A percentile compares a stretch with the other conserved stretches of the same genome.
These are phyloP conservation scores for Forbesichthys agassizii DNA, from an alignment of 2,113 vertebrate species.

Conservation along the genomic window DNA sequence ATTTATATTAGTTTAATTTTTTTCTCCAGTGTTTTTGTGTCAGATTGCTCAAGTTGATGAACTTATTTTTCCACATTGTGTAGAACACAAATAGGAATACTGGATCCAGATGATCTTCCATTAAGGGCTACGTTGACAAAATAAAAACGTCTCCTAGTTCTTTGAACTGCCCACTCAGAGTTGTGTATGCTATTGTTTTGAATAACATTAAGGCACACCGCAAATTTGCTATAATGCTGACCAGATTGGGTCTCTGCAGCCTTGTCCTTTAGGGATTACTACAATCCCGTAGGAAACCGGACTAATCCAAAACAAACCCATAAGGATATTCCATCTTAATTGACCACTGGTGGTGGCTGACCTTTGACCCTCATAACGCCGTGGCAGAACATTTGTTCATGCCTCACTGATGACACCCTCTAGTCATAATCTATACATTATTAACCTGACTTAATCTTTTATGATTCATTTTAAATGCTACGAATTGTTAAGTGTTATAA, in stretches of 20 bases:
- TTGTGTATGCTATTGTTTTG: constrained; percentile 2
- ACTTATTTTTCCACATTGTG: too few species aligned
- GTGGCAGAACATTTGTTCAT: constrained; percentile 40
- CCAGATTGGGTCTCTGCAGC: constrained; percentile 55
- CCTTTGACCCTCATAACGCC: constrained; percentile 33
- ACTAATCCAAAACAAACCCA: constrained; percentile 63
- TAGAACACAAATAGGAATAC: neutral
- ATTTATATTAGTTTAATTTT: too few species aligned
- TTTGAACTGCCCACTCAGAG: neutral
- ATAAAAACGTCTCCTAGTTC: neutral
- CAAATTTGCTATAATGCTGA: constrained; percentile 48
- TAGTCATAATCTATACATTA: constrained; percentile 34
- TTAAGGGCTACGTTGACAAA: constrained; percentile 1
- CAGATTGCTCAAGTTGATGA: too few species aligned
- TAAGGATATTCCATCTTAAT: constrained; percentile 25
- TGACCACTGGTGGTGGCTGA: constrained; percentile 25
- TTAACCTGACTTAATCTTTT: constrained; percentile 14
- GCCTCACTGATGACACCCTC: constrained; percentile 30
- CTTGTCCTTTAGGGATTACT: constrained; percentile 55
- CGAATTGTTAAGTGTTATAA: too few species aligned
- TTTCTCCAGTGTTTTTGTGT: too few species aligned
- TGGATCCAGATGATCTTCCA: neutral
- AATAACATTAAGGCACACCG: constrained; percentile 6
- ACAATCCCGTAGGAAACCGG: constrained; percentile 60
- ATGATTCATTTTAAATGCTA: too few species aligned